A percentile compares a stretch with the other conserved stretches of the same genome.
phyloP scores from a whole-genome alignment of 2,113 vertebrate species.

The Dicaeum eximium region DNA sequence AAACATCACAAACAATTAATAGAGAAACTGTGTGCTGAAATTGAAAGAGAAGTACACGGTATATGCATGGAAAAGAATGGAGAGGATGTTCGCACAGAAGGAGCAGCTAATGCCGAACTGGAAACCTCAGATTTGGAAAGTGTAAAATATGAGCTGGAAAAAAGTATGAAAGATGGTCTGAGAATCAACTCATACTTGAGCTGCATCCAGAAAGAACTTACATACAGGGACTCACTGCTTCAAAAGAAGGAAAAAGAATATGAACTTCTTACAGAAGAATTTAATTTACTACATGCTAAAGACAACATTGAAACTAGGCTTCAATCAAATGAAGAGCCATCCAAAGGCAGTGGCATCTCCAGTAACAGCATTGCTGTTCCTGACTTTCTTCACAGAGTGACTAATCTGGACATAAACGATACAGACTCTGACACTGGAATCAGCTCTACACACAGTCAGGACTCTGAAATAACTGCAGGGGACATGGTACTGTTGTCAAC shows the following conservation, averaged over 20 bases:
- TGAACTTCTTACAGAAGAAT: conserved; percentile 82
- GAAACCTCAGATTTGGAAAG: conserved; percentile 73
- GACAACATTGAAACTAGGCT: conserved; percentile 50
- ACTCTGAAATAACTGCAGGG: conserved; percentile 83
- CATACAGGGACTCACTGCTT: conserved; percentile 74
- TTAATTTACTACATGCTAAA: conserved; percentile 74
- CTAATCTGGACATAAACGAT: conserved; percentile 81
- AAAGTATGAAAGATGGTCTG: conserved; percentile 82
- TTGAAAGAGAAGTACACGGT: conserved; percentile 80
- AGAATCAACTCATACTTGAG: conserved; percentile 79
- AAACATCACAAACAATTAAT: conserved; percentile 81
- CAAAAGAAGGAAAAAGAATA: conserved; percentile 86
- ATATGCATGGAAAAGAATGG: conserved; percentile 30
- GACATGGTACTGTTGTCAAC: conserved; percentile 69
- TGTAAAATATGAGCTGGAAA: conserved; percentile 79
- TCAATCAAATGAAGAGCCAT: conserved; percentile 51
- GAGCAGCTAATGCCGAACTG: conserved; percentile 24
- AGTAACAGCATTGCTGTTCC: neutral
- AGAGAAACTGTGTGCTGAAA: conserved; percentile 81
- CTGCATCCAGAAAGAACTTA: conserved; percentile 86
- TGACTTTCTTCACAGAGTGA: conserved; percentile 73
- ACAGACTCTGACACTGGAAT: conserved; percentile 98
- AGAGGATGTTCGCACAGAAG: neutral
- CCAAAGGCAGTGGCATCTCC: conserved; percentile 36
- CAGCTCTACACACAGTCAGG: conserved; percentile 95